Base-by-base conservation (phyloP, 2,113 vertebrate species). In the Macrotus californicus region DNA sequence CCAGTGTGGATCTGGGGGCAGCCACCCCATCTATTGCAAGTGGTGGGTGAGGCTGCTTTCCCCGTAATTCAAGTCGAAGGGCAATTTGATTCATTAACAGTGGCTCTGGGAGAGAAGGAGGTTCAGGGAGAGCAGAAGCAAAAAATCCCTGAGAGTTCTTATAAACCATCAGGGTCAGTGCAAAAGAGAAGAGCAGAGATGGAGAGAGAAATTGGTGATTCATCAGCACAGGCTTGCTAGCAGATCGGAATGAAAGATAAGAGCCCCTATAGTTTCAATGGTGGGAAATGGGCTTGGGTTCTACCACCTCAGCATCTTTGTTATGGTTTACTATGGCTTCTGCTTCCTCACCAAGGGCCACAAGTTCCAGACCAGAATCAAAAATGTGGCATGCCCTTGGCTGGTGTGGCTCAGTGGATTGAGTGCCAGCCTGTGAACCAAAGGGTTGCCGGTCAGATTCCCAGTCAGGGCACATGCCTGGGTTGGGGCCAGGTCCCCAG, bases 1-100 rank as follows among this genome's bases (percentile, higher is more conserved):
- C 96, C 91, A 93, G 80, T n/a, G 80, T 90, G 76, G 82, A 94
- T 92, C 70, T 82, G 19, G 93, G 95, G 95, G 90, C 95, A 94
- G 89, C 84, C 93, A 96, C 90, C 96, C 87, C 96, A 96, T 96
- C 96, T 96, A 82, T 64, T 21, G 76, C 16, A n/a, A 83, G 90
- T 81, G 92, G 87, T 86, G 70, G 72, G 96, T 87, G 84, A 96
- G 54, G 92, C 67, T 66, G 52, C 66, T 89, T 89, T 94, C 87
- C 80, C 88, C 0, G 0, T 93, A 97, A 97, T 96, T 97, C 94
- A 95, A 96, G 90, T 94, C 14, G 16, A 92, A 97, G 97, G 95
- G 93, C 97, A 97, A 96, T 97, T 97, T 96, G 96, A 93, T 97
- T 97, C 93, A 96, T 97, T 97, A 97, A 94, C 89, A 73, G 72